Base-by-base conservation (phyloP, 2,797 vertebrate species). In the Ctenochaetus hawaiiensis region DNA sequence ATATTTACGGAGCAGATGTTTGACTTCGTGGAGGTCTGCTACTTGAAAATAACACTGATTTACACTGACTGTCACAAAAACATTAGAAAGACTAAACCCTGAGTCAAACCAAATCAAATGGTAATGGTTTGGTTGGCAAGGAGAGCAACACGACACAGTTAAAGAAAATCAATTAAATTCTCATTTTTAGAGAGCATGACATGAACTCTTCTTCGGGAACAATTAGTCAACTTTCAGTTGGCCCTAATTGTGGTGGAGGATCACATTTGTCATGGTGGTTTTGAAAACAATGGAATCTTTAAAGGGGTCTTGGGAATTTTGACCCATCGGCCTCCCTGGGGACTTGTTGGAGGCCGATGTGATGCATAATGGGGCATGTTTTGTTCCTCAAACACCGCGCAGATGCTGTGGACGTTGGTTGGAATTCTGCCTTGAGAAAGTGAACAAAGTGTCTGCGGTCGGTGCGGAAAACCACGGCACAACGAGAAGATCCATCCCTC, bases 1-100 rank as follows among this genome's bases (percentile, higher is more conserved):
- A 57, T 87, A 86, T 91, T 93, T 91, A 84, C 92, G 86, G 74
- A 91, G 78, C 93, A 93, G 91, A 92, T 92, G 92, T 92, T 90
- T 53, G 49, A 78, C 87, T 94, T 94, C 84, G 52, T 62, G 92
- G 93, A 92, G 93, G 92, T 94, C 91, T 86, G 86, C 89, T 92
- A 87, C 90, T 90, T 89, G 83, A 88, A 87, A 87, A 85, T 76
- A 77, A 54, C 58, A 53, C 52, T 89, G 90, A 90, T 91, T 90
- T 93, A 89, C 69, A 44, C 73, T 56, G 71, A 87, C 77, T 67
- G 78, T 75, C 81, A 78, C 85, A 57, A 81, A 85, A 85, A 87
- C 74, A 79, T 86, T 74, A 84, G 68, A 80, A 80, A 77, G 67
- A 48, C 72, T 78, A 85, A 67, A 61, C 57, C 51, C 11, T 17